Conservation (phyloP, 2,797 vertebrate species). For the Ataeniobius toweri region DNA sequence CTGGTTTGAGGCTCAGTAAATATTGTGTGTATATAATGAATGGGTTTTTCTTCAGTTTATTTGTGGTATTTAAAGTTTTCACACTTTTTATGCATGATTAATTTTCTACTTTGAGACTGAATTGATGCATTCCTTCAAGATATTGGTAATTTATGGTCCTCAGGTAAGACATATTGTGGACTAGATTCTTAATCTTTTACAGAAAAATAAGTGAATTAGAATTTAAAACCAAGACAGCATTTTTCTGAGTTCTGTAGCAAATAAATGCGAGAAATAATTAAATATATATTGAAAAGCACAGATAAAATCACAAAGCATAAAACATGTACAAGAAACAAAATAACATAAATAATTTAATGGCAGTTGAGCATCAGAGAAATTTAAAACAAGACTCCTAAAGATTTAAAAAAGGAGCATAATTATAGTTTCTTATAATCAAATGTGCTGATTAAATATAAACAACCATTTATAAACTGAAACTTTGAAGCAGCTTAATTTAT, state of each 20-base stretch:
- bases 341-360: neutral
- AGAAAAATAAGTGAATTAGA: neutral
- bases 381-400: neutral
- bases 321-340: neutral
- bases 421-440: neutral
- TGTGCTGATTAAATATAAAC: neutral
- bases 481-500: neutral
- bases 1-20: slow-evolving; percentile 11
- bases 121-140: slow-evolving; percentile 6
- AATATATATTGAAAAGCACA: neutral
- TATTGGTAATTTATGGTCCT: neutral
- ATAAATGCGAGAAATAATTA: neutral
- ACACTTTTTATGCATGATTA: slow-evolving; percentile 4
- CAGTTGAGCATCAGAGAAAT: neutral
- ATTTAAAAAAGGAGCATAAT: neutral
- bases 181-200: neutral
- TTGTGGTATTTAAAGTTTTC: neutral
- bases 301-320: neutral
- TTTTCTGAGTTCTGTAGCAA: neutral
- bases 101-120: neutral
- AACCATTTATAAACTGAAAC: neutral
- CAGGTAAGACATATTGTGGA: neutral
- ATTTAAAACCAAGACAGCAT: neutral
- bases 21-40: slow-evolving; percentile 14
- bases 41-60: slow-evolving; percentile 17